Percentiles rank a stretch among this genome's conserved stretches.
phyloP scores from a whole-genome alignment of 2,113 vertebrate species.

The Petaurus breviceps region DNA sequence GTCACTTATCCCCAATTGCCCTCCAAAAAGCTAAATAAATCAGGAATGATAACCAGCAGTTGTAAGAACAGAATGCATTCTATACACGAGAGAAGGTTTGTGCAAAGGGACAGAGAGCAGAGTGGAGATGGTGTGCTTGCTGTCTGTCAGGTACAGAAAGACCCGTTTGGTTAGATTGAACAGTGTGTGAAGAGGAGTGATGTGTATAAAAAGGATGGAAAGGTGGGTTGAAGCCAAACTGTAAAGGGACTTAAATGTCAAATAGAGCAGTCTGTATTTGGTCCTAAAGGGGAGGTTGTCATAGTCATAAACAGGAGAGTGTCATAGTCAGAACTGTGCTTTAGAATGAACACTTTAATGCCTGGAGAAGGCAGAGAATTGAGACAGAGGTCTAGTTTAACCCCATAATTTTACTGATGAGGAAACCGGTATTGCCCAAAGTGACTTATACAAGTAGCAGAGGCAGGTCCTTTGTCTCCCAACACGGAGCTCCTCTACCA shows the following conservation, averaged over 20 bases:
- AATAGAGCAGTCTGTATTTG: not conserved
- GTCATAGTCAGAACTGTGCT: not conserved
- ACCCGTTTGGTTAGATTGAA: not conserved
- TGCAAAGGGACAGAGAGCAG: not conserved
- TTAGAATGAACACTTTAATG: not conserved
- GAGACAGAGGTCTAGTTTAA: not conserved
- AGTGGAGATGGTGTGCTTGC: not conserved
- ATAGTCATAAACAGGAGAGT: not conserved
- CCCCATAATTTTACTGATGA: not conserved
- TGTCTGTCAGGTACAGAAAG: not conserved
- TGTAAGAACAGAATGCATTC: not conserved
- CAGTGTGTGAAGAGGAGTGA: not conserved
- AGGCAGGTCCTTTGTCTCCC: not conserved
- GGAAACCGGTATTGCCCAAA: not conserved
- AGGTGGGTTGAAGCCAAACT: not conserved
- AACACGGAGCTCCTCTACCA: not conserved
- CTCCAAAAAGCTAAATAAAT: no score
- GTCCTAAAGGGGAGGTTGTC: not conserved
- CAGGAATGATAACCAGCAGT: not conserved
- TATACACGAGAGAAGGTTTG: rapidly evolving
- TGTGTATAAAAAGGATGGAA: not conserved
- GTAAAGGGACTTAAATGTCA: not conserved
- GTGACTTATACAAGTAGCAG: not conserved
- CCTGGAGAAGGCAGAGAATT: not conserved
- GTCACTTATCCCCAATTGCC: no score